phyloP scores from a whole-genome alignment of 2,113 vertebrate species.

The Hiodon tergisus region DNA sequence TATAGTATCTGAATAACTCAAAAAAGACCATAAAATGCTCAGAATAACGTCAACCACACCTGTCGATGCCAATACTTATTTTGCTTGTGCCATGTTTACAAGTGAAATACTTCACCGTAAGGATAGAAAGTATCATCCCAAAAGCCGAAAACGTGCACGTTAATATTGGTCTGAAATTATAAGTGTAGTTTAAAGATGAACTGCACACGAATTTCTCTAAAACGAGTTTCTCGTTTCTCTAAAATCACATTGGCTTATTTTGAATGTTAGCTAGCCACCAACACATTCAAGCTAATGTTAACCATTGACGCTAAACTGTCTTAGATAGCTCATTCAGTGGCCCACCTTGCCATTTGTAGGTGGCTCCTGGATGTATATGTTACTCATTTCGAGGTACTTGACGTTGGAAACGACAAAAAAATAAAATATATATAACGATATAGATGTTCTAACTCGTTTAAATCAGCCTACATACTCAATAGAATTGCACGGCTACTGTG shows the following conservation, averaged over 20 bases:
- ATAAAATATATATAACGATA: neutral
- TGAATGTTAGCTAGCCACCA: neutral
- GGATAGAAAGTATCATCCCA: neutral
- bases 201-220: too few species aligned
- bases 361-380: constrained; percentile 96
- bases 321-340: neutral
- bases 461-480: neutral
- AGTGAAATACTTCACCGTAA: too few species aligned
- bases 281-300: neutral
- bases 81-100: too few species aligned
- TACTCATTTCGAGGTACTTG: constrained; percentile 70
- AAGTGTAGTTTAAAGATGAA: neutral
- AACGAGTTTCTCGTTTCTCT: too few species aligned
- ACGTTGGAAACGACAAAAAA: neutral
- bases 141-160: neutral
- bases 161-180: neutral
- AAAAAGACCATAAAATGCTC: too few species aligned
- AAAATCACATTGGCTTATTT: too few species aligned
- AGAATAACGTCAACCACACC: too few species aligned
- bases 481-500: neutral
- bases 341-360: constrained; percentile 92
- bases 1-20: too few species aligned
- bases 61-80: too few species aligned
- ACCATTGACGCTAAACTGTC: neutral
- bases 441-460: neutral